Evolutionary conservation across 2,888 invertebrate genomes (phyloP), one percentile per base, ranked within the genome.

Genomic region (Nomada hirtipes): DNA sequence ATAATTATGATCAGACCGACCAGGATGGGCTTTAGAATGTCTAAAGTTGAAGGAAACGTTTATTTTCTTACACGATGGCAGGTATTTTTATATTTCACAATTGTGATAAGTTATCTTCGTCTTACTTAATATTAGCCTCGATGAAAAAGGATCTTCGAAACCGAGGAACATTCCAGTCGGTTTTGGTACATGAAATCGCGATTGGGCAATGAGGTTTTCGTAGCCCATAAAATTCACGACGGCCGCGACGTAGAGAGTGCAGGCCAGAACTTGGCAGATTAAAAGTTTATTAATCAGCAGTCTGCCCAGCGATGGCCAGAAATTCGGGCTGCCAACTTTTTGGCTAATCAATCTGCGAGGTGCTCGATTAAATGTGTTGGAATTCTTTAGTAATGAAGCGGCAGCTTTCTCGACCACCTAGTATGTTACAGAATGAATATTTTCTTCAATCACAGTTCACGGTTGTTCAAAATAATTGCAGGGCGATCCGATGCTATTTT

Each of bases 161-260:
- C 95, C 94, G 29, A 91, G 80, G 3, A 92, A 73, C 83, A 89
- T 87, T 47, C 92, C 95, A 70, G 93, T 92, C 87, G 92, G 94
- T 64, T 88, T 94, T 0, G 96, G 95, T 36, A 95, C 92, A 77
- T 95, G 95, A 91, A 95, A 96, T 82, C 95, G 94, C 0, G 96
- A 94, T 88, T 96, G 95, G 85, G 96, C 92, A 87, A 95, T 95
- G 67, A 94, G 93, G 82, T 95, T 94, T 91, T 96, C 95, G 80
- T 95, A 94, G 20, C 93, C 90, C 2, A 93, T 89, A 77, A 95
- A 96, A 91, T 96, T 96, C 1, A 95, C 89, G 0, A 95, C 77
- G 0, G 95, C 96, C 53, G 95, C 94, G 73, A 94, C 92, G 84
- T 95, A 94, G 57, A 95, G 94, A 81, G 94, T 94, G 4, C 95